Evolutionary conservation across 2,888 invertebrate genomes (phyloP).

Genomic region (Girardia tigrina): DNA sequence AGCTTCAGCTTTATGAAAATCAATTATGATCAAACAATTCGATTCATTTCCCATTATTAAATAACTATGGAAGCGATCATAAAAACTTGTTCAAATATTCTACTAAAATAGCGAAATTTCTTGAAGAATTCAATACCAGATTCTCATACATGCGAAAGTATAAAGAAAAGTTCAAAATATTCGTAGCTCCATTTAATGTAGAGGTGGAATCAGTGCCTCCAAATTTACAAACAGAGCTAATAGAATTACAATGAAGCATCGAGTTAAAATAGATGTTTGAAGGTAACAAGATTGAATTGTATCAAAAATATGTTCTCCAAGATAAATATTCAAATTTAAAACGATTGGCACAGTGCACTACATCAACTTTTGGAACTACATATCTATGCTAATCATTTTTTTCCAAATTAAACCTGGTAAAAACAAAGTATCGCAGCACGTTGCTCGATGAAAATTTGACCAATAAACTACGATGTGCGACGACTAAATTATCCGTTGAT

Average conservation of each 20-base stretch:
- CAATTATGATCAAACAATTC: not conserved
- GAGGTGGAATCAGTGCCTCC: not conserved
- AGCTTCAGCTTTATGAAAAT: not conserved
- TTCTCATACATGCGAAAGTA: not conserved
- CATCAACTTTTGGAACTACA: too few relatives aligned
- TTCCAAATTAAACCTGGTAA: too few relatives aligned
- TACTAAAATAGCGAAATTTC: not conserved
- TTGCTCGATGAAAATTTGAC: too few relatives aligned
- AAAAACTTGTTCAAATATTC: not conserved
- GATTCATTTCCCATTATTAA: not conserved
- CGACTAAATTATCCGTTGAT: too few relatives aligned
- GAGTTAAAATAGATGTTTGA: not conserved
- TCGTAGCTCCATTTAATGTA: not conserved
- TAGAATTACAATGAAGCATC: not conserved
- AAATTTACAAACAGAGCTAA: not conserved
- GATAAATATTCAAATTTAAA: too few relatives aligned
- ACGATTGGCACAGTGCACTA: too few relatives aligned
- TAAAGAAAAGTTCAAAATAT: not conserved
- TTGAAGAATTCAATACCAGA: not conserved
- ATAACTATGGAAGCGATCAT: not conserved
- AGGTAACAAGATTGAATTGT: too few relatives aligned
- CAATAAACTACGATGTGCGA: too few relatives aligned
- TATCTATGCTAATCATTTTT: too few relatives aligned
- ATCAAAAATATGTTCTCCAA: too few relatives aligned
- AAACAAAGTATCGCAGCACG: too few relatives aligned